These are phyloP conservation scores for Callionymus lyra DNA, from an alignment of 2,113 vertebrate species.

Conservation along the genomic window DNA sequence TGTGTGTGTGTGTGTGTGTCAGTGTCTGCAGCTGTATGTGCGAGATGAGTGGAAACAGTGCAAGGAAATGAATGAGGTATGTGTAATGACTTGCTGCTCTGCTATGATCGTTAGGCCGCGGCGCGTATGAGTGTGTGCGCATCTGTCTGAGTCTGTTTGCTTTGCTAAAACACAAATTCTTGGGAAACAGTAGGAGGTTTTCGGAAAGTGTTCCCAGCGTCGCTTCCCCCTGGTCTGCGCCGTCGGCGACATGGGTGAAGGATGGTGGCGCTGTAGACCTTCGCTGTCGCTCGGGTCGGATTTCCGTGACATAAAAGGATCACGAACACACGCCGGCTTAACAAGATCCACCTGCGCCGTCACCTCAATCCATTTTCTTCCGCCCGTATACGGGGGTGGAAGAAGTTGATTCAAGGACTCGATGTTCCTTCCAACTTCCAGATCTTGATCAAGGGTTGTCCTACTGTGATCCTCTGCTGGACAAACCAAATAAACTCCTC, in stretches of 20 bases:
- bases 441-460: too few species aligned
- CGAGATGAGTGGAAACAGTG: slow-evolving; percentile 35
- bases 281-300: background rate
- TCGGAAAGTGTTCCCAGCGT: slow-evolving; percentile 36
- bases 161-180: slow-evolving; percentile 47
- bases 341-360: too few species aligned
- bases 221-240: slow-evolving; percentile 26
- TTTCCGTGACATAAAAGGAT: too few species aligned
- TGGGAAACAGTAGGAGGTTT: slow-evolving; percentile 44
- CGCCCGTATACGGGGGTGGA: too few species aligned
- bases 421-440: too few species aligned
- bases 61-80: slow-evolving; percentile 42
- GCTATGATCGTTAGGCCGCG: slow-evolving; percentile 35
- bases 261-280: slow-evolving; percentile 26
- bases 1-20: slow-evolving; percentile 5
- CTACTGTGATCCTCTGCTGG: too few species aligned
- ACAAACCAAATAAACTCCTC: too few species aligned
- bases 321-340: too few species aligned
- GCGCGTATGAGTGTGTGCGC: slow-evolving; percentile 1
- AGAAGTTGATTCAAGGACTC: too few species aligned
- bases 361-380: too few species aligned
- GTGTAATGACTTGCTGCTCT: slow-evolving; percentile 36
- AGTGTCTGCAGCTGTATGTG: slow-evolving; percentile 34
- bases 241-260: slow-evolving; percentile 26
- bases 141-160: slow-evolving; percentile 21